Evolutionary conservation across 37 sponge, comb jelly and placozoan genomes (phyloP).

Genomic region (Chondrosia reniformis): DNA sequence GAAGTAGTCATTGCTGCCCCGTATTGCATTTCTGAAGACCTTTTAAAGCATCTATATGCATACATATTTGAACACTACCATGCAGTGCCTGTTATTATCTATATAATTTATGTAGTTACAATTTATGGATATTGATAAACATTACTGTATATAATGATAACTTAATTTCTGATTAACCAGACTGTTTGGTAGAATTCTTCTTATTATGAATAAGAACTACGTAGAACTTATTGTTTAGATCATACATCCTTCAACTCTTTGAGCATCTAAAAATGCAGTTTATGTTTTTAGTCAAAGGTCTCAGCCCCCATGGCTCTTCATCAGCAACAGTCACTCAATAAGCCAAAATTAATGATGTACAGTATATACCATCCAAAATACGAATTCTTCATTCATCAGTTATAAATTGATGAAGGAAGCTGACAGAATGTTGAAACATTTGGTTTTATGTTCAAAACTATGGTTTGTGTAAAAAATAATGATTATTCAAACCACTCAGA

Average conservation of each 20-base stretch:
- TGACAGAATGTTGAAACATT: not conserved
- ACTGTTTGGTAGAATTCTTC: too few relatives aligned
- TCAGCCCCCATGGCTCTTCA: too few relatives aligned
- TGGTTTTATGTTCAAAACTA: not conserved
- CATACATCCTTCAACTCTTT: too few relatives aligned
- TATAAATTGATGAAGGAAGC: not conserved
- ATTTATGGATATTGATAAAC: not conserved
- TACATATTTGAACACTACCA: not conserved
- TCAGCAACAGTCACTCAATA: too few relatives aligned
- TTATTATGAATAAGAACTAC: too few relatives aligned
- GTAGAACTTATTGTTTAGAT: too few relatives aligned
- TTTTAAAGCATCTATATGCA: constrained; percentile 54
- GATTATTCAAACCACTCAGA: not conserved
- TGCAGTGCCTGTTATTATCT: not conserved
- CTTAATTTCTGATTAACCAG: too few relatives aligned
- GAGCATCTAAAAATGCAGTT: too few relatives aligned
- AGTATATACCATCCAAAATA: not conserved
- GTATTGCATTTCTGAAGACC: constrained; percentile 66
- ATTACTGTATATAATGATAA: not conserved
- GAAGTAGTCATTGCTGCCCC: constrained; percentile 93
- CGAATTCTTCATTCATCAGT: not conserved
- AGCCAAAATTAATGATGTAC: too few relatives aligned
- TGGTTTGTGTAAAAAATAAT: not conserved
- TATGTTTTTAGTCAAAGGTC: too few relatives aligned
- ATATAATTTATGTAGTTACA: not conserved